A percentile compares a stretch with the other conserved stretches of the same genome.
Conservation (phyloP, 1,140 invertebrate species). For the Meloidogyne chitwoodi region DNA sequence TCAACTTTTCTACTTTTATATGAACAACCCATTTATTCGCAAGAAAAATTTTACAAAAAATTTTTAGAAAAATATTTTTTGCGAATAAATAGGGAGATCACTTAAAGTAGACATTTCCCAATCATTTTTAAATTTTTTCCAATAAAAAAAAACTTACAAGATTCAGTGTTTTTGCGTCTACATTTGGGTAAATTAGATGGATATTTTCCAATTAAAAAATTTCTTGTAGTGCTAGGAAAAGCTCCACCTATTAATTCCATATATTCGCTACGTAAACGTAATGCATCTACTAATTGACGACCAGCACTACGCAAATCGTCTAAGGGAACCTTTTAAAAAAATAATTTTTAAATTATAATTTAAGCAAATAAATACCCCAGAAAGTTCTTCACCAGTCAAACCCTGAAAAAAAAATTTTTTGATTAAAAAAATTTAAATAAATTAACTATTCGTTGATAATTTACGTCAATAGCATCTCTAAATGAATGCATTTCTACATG, state of each 20-base stretch:
- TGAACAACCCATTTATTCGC: no score
- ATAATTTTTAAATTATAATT: no score
- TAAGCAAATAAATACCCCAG: conserved; percentile 37
- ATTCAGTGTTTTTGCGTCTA: conserved; percentile 55
- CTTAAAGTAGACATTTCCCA: no score
- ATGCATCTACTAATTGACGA: conserved; percentile 46
- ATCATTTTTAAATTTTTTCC: neutral
- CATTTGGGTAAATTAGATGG: conserved; percentile 54
- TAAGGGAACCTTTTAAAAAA: conserved; percentile 49
- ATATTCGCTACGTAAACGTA: conserved; percentile 51
- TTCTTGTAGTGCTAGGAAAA: conserved; percentile 53
- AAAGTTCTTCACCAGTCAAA: conserved; percentile 58
- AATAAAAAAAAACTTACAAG: conserved; percentile 41
- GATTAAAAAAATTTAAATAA: neutral
- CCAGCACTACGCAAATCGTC: conserved; percentile 53
- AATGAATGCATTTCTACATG: conserved; percentile 54
- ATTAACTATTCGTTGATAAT: conserved; percentile 60
- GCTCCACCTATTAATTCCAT: conserved; percentile 53
- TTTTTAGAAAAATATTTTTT: no score
- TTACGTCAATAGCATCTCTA: conserved; percentile 58
- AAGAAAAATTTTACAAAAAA: no score
- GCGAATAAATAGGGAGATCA: no score
- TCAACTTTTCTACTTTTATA: no score
- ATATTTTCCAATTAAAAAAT: conserved; percentile 52
- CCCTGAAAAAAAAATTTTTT: neutral